A percentile compares a stretch with the other conserved stretches of the same genome.
phyloP scores from a whole-genome alignment of 2,888 invertebrate genomes.

The Thymelicus lineola region DNA sequence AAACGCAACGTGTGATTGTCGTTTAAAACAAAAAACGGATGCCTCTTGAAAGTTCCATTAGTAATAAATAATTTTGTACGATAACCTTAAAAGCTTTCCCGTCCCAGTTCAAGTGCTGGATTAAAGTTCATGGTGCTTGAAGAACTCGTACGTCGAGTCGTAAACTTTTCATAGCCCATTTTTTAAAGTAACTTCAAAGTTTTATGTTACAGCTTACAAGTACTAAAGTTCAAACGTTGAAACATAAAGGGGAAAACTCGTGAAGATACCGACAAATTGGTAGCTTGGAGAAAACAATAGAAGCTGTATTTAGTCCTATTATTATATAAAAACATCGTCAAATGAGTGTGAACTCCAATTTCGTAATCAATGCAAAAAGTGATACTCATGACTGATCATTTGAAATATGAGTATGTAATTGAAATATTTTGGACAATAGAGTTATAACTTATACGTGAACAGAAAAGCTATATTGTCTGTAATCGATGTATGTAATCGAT shows the following conservation, averaged over 20 bases:
- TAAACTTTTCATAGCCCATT: conserved; percentile 35
- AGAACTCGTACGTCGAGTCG: conserved; percentile 22
- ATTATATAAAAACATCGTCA: no score
- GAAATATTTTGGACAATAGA: no score
- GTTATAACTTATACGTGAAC: no score
- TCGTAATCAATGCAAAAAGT: no score
- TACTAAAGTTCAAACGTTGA: background rate
- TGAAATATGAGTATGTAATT: no score
- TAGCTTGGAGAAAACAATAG: background rate
- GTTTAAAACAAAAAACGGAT: conserved; percentile 52
- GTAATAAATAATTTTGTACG: conserved; percentile 75
- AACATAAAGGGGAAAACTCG: background rate
- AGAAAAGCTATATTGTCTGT: no score
- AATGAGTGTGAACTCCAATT: no score
- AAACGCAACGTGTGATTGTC: conserved; percentile 49
- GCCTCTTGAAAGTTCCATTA: conserved; percentile 68
- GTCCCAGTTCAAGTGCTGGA: conserved; percentile 61
- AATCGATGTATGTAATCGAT: no score
- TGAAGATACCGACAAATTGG: background rate
- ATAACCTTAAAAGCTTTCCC: conserved; percentile 79
- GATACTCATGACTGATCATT: no score
- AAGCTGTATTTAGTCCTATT: no score
- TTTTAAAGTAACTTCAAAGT: conserved; percentile 13
- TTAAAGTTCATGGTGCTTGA: conserved; percentile 62
- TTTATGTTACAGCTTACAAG: background rate